phyloP scores from a whole-genome alignment of 2,113 vertebrate species.

The Spermophilus dauricus region DNA sequence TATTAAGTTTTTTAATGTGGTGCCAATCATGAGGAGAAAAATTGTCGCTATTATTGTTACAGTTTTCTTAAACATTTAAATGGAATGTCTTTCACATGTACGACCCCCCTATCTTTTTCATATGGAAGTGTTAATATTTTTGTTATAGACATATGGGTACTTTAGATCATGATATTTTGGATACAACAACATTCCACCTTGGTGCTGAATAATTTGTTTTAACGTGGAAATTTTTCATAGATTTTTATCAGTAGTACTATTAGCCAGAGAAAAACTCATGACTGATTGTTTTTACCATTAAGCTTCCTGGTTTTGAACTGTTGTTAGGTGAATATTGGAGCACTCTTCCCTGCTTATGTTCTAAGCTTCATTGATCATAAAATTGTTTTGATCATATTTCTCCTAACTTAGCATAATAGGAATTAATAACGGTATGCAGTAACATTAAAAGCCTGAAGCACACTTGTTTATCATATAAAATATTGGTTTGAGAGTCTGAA shows the following conservation, averaged over 20 bases:
- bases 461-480: constrained; percentile 24
- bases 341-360: not conserved
- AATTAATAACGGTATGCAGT: constrained; percentile 33
- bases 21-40: not conserved
- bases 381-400: constrained; percentile 57
- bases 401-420: constrained; percentile 7
- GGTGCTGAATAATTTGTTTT: not conserved
- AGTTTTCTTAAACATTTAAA: not conserved
- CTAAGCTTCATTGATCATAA: constrained; percentile 52
- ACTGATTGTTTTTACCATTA: constrained; percentile 5
- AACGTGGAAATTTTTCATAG: not conserved
- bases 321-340: not conserved
- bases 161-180: not conserved
- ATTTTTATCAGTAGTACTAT: not conserved
- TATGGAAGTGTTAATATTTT: not conserved
- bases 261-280: not conserved
- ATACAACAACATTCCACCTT: not conserved
- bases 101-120: not conserved
- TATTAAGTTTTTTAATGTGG: not conserved
- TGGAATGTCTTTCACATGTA: not conserved
- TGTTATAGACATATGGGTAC: not conserved
- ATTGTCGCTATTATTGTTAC: not conserved
- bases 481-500: not conserved
- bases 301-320: not conserved
- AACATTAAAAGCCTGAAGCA: constrained; percentile 23